phyloP scores from a whole-genome alignment of 2,113 vertebrate species.

The Fukomys damarensis region DNA sequence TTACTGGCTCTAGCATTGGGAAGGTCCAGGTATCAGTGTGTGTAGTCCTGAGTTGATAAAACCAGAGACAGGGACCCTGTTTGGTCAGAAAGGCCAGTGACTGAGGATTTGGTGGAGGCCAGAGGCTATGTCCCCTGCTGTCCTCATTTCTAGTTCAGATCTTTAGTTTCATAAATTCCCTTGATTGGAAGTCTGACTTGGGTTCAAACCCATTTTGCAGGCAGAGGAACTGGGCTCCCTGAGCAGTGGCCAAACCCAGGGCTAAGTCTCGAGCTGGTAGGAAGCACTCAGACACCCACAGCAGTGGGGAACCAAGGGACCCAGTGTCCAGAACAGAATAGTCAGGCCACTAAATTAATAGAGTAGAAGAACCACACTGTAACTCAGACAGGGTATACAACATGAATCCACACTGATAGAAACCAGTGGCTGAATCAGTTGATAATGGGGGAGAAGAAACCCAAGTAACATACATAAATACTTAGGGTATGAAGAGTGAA shows the following conservation, averaged over 20 bases:
- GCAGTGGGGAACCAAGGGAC: no score
- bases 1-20: not conserved
- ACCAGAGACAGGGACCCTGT: not conserved
- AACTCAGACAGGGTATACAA: not conserved
- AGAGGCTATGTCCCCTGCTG: no score
- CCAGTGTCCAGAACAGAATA: accelerated
- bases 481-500: accelerated
- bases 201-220: not conserved
- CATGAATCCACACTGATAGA: not conserved
- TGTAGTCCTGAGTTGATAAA: no score
- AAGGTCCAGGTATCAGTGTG: no score
- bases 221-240: not conserved
- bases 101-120: not conserved
- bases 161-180: not conserved
- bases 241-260: accelerated
- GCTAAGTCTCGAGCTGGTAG: not conserved
- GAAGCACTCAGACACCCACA: accelerated
- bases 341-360: not conserved
- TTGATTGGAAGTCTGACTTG: accelerated
- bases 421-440: accelerated
- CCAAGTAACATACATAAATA: accelerated
- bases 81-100: not conserved
- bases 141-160: not conserved
- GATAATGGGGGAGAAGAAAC: not conserved
- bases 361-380: not conserved